phyloP scores from a whole-genome alignment of 2,888 invertebrate species.

The Drosophila tanythrix region DNA sequence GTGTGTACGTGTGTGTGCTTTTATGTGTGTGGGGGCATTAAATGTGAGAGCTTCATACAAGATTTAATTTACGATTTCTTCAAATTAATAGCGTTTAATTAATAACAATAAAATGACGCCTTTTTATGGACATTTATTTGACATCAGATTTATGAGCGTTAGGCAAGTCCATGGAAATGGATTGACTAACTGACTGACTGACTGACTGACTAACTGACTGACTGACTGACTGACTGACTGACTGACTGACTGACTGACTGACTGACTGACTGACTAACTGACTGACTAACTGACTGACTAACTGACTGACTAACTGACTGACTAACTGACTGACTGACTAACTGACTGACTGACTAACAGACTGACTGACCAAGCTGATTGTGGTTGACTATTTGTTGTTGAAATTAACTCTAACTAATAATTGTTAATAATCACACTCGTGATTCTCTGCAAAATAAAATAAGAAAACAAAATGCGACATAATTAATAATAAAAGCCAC shows the following conservation, averaged over 20 bases:
- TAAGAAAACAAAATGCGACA: constrained; percentile 9
- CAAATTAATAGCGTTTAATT: constrained; percentile 82
- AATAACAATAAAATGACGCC: constrained; percentile 82
- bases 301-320: constrained; percentile 4
- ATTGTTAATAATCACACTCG: not conserved
- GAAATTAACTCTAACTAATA: constrained; percentile 24
- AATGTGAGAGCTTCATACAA: constrained; percentile 55
- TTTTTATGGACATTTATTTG: constrained; percentile 76
- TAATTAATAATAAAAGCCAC: constrained; percentile 45
- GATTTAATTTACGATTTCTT: constrained; percentile 82
- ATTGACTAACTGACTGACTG: constrained; percentile 21
- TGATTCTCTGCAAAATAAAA: not conserved
- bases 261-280: constrained; percentile 10
- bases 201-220: constrained; percentile 4
- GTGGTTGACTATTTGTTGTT: constrained; percentile 6
- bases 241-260: not conserved
- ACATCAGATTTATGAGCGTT: constrained; percentile 68
- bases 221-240: constrained; percentile 1
- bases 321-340: constrained; percentile 2
- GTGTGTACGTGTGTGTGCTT: constrained; percentile 21
- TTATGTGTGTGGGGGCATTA: constrained; percentile 54
- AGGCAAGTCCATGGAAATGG: constrained; percentile 26
- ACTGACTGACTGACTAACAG: not conserved
- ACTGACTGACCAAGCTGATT: not conserved
- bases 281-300: constrained; percentile 6